Evolutionary conservation across 2,888 invertebrate species (phyloP), one percentile per base, ranked within the genome.

Genomic region (Amaurobius ferox): DNA sequence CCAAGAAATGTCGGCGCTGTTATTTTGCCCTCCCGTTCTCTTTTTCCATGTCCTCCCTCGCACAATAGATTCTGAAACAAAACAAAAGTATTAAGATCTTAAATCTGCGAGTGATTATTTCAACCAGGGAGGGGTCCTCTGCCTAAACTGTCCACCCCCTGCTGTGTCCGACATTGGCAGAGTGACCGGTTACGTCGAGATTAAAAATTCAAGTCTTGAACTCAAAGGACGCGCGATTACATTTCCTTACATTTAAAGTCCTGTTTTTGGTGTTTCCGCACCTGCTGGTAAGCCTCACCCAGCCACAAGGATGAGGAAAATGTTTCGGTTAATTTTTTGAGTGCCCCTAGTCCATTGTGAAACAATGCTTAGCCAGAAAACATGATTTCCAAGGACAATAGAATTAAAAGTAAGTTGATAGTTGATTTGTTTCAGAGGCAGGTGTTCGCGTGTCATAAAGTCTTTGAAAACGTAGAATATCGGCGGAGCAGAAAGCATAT

Each of bases 171-270:
- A 67, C 67, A 68, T 55, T 67, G 55, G 44, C 44, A 35, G 67
- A 67, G 55, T 67, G 77, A 68, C 68, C 67, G 67, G 77, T 67
- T 77, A 48, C 48, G 44, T 7, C 44, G 23, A 67, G 16, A 68
- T 67, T 35, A 67, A 44, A 66, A 55, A 67, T 77, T 67, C 67
- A 32, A 48, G 67, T 30, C 77, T 5, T 44, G 44, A 44, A 44
- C 44, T 44, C 44, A 16, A 16, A 44, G n/a, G n/a, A 44, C 13
- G 16, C 44, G 16, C n/a, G 44, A 44, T 44, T 44, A 44, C 11
- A 7, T 35, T 35, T 7, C 11, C 5, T 35, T 35, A 7, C 11
- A 7, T 35, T 35, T 11, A 6, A 35, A 7, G 6, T 35, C 35
- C 35, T 35, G n/a, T 44, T 2, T 44, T n/a, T 16, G 6, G 16